Evolutionary conservation across 2,113 vertebrate species (phyloP).

Genomic region (Choloepus hoffmanni): DNA sequence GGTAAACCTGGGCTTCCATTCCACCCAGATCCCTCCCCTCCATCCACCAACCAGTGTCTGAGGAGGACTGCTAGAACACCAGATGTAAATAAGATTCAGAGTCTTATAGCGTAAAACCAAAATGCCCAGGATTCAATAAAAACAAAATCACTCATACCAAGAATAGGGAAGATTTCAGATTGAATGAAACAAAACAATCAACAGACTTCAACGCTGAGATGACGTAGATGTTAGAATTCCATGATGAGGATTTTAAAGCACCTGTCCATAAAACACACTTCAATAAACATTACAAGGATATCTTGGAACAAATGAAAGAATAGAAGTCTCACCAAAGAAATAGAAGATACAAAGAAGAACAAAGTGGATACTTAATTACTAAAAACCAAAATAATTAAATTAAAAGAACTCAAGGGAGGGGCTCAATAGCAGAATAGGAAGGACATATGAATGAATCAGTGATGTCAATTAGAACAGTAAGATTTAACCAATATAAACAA

Average conservation of each 20-base stretch:
- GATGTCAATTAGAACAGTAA: background rate
- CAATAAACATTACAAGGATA: background rate
- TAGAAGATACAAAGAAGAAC: background rate
- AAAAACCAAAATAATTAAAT: background rate
- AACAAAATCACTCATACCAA: background rate
- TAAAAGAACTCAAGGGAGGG: background rate
- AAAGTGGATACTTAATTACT: background rate
- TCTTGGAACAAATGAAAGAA: background rate
- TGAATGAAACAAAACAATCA: background rate
- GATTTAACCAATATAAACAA: background rate
- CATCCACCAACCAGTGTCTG: background rate
- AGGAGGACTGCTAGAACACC: background rate
- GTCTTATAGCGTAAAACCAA: background rate
- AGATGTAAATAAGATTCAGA: background rate
- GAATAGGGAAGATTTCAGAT: background rate
- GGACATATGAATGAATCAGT: background rate
- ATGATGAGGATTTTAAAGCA: background rate
- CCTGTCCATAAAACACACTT: background rate
- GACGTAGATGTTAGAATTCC: background rate
- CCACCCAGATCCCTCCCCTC: background rate
- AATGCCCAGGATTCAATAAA: background rate
- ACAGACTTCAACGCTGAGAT: background rate
- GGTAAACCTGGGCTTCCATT: background rate
- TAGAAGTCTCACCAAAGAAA: background rate
- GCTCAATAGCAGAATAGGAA: background rate